Evolutionary conservation across 2,888 invertebrate genomes (phyloP).

Genomic region (Melanchra persicariae): DNA sequence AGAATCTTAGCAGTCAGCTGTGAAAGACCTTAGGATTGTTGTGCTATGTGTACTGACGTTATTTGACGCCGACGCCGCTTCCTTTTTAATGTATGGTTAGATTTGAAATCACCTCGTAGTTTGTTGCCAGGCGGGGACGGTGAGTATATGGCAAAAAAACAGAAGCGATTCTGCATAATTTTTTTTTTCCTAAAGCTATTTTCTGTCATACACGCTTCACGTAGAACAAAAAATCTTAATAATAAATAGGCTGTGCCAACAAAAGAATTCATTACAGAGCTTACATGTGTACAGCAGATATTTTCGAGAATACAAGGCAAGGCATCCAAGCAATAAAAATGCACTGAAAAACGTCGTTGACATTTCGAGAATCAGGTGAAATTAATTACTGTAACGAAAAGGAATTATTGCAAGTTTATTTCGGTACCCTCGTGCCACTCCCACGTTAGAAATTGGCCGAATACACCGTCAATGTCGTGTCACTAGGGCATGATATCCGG

Average conservation of each 20-base stretch:
- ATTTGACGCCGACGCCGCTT: slow-evolving; percentile 17
- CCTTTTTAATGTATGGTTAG: slow-evolving; percentile 8
- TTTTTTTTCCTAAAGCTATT: background rate
- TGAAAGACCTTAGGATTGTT: slow-evolving; percentile 54
- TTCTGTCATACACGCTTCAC: slow-evolving; percentile 5
- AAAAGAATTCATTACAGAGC: slow-evolving; percentile 1
- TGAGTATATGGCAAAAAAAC: slow-evolving; percentile 13
- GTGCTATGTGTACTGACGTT: slow-evolving; percentile 32
- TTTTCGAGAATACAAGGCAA: slow-evolving; percentile 8
- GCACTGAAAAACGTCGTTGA: too few species aligned
- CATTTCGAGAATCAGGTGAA: slow-evolving; percentile 13
- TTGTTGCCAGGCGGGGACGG: slow-evolving; percentile 27
- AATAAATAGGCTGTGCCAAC: slow-evolving; percentile 9
- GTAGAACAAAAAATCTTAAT: background rate
- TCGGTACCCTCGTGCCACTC: slow-evolving; percentile 54
- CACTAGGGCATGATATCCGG: too few species aligned
- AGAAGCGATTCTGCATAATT: background rate
- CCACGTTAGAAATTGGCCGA: slow-evolving; percentile 57
- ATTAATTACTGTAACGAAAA: slow-evolving; percentile 32
- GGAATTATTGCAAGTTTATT: slow-evolving; percentile 45
- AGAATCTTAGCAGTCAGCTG: slow-evolving; percentile 62
- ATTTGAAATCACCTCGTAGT: slow-evolving; percentile 8
- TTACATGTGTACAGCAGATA: background rate
- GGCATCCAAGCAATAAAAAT: too few species aligned
- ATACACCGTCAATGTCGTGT: slow-evolving; percentile 39